Conservation (phyloP, 1,140 invertebrate genomes). For the Scaptomyza graminum region DNA sequence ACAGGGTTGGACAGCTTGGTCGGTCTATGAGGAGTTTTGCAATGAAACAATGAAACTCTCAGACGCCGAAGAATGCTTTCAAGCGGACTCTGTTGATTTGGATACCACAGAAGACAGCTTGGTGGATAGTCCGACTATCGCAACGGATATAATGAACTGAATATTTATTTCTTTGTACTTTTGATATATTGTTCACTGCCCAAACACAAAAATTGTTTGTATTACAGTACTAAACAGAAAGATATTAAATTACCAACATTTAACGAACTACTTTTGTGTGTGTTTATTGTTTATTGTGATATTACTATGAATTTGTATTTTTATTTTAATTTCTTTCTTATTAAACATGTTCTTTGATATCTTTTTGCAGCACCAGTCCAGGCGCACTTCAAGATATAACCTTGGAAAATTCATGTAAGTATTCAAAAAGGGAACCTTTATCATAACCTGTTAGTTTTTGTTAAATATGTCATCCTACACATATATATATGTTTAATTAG, state of each 20-base stretch:
- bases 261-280: neutral
- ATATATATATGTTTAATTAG: slow-evolving; percentile 1
- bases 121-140: slow-evolving; percentile 14
- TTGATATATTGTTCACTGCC: slow-evolving; percentile 20
- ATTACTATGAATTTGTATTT: neutral
- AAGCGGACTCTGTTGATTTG: neutral
- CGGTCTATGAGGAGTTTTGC: slow-evolving; percentile 86
- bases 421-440: neutral
- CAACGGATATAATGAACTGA: slow-evolving; percentile 24
- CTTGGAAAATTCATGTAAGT: slow-evolving; percentile 84
- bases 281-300: neutral
- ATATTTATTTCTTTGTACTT: slow-evolving; percentile 1
- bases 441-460: neutral
- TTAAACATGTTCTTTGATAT: slow-evolving; percentile 59
- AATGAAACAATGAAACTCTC: slow-evolving; percentile 54
- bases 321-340: neutral
- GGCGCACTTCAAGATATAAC: slow-evolving; percentile 85
- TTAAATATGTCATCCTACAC: slow-evolving; percentile 17
- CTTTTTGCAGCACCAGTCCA: slow-evolving; percentile 85
- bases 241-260: neutral
- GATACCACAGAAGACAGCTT: neutral
- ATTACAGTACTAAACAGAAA: neutral
- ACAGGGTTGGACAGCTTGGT: slow-evolving; percentile 89
- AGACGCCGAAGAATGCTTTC: slow-evolving; percentile 64
- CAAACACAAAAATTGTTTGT: neutral